phyloP scores from a whole-genome alignment of 2,113 vertebrate genomes.

The Syngnathoides biaculeatus region DNA sequence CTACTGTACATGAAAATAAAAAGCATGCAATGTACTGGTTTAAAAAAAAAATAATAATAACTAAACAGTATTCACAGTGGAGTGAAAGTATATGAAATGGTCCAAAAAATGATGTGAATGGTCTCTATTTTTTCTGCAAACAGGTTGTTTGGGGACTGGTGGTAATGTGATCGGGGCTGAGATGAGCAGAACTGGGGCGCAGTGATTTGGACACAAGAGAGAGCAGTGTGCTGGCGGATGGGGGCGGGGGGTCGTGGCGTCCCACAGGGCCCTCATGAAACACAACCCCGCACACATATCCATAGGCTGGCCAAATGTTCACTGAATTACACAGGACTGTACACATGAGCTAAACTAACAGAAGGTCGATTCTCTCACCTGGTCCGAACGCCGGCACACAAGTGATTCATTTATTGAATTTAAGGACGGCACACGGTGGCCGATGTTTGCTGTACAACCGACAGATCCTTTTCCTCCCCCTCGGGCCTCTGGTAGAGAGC shows the following conservation, averaged over 20 bases:
- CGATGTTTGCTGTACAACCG: background rate
- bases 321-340: slow-evolving; percentile 11
- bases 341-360: background rate
- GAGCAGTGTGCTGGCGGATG: slow-evolving; percentile 37
- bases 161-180: slow-evolving; percentile 52
- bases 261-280: slow-evolving; percentile 32
- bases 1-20: too few relatives aligned
- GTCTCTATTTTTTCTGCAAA: slow-evolving; percentile 54
- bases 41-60: too few relatives aligned
- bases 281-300: background rate
- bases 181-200: slow-evolving; percentile 42
- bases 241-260: slow-evolving; percentile 11
- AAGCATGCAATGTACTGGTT: too few relatives aligned
- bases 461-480: background rate
- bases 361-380: background rate
- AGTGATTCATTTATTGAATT: background rate
- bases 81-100: background rate
- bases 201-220: slow-evolving; percentile 37
- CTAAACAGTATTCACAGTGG: background rate
- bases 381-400: background rate
- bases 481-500: background rate
- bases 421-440: background rate
- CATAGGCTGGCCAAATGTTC: slow-evolving; percentile 1
- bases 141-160: slow-evolving; percentile 34
- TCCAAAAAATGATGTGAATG: background rate